These are phyloP conservation scores for Xyrauchen texanus DNA, from an alignment of 2,113 vertebrate genomes.

Conservation along the genomic window DNA sequence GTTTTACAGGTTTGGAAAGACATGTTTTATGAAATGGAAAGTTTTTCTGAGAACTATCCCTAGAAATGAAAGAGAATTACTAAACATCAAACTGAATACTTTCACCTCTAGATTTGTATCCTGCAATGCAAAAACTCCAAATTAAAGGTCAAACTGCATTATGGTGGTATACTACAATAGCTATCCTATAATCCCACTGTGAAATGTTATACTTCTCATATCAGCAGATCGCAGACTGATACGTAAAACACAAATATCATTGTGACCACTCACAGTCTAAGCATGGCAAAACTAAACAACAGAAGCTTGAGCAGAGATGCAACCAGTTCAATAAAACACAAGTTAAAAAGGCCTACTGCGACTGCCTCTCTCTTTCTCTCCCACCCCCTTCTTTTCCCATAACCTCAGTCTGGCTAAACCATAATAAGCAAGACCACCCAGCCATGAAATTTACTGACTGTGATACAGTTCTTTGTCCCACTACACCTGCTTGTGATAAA, in stretches of 20 bases:
- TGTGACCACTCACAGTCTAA: constrained; percentile 12
- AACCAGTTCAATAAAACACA: not conserved
- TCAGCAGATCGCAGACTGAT: not conserved
- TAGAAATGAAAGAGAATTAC: no score
- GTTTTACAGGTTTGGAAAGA: no score
- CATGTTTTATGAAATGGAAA: no score
- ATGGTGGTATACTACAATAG: not conserved
- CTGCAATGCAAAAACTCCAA: no score
- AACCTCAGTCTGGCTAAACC: constrained; percentile 16
- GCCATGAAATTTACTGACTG: constrained; percentile 27
- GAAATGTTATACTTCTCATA: constrained; percentile 10
- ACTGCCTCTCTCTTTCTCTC: constrained; percentile 38
- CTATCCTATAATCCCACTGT: not conserved
- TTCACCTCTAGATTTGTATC: no score
- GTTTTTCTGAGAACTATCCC: no score
- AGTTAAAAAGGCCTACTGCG: not conserved
- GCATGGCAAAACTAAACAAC: constrained; percentile 28
- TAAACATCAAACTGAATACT: no score
- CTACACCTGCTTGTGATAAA: not conserved
- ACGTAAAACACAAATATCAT: constrained; percentile 1
- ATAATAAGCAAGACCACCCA: constrained; percentile 44
- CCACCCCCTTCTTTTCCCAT: constrained; percentile 25
- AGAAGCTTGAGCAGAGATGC: not conserved
- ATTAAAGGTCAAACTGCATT: not conserved
- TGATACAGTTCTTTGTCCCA: constrained; percentile 12